Evolutionary conservation across 2,797 vertebrate species (phyloP).

Genomic region (Danionella dracula): DNA sequence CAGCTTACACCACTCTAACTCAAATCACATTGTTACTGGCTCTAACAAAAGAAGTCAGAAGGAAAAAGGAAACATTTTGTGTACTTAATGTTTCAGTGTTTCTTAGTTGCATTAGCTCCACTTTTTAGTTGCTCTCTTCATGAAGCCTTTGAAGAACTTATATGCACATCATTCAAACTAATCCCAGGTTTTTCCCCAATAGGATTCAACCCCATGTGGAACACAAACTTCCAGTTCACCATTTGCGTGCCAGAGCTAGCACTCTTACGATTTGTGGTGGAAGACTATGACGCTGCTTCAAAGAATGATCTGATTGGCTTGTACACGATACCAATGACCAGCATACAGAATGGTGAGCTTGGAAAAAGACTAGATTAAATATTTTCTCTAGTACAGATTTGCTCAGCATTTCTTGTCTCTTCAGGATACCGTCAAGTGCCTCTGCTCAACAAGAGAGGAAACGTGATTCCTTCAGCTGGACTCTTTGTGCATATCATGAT

Average conservation of each 20-base stretch:
- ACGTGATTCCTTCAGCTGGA: slow-evolving; percentile 77
- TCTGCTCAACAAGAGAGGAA: slow-evolving; percentile 81
- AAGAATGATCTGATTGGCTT: slow-evolving; percentile 87
- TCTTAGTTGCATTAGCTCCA: too few species aligned
- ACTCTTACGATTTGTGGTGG: slow-evolving; percentile 83
- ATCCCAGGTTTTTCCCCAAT: too few species aligned
- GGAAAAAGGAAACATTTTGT: too few species aligned
- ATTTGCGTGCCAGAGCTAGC: slow-evolving; percentile 79
- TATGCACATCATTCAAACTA: too few species aligned
- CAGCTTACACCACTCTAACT: too few species aligned
- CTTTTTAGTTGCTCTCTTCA: too few species aligned
- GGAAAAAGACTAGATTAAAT: background rate
- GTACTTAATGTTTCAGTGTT: too few species aligned
- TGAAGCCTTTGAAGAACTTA: too few species aligned
- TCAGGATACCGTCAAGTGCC: slow-evolving; percentile 91
- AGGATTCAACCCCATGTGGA: slow-evolving; percentile 93
- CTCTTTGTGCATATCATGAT: slow-evolving; percentile 82
- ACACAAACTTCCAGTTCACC: slow-evolving; percentile 74
- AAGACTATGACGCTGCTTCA: slow-evolving; percentile 81
- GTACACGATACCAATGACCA: slow-evolving; percentile 82
- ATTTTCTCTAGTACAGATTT: slow-evolving; percentile 5
- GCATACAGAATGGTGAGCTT: slow-evolving; percentile 79
- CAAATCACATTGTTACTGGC: too few species aligned
- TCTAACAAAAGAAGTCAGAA: too few species aligned
- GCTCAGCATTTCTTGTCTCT: slow-evolving; percentile 17